Base-by-base conservation (phyloP, 2,888 invertebrate genomes). In the Carabus problematicus region DNA sequence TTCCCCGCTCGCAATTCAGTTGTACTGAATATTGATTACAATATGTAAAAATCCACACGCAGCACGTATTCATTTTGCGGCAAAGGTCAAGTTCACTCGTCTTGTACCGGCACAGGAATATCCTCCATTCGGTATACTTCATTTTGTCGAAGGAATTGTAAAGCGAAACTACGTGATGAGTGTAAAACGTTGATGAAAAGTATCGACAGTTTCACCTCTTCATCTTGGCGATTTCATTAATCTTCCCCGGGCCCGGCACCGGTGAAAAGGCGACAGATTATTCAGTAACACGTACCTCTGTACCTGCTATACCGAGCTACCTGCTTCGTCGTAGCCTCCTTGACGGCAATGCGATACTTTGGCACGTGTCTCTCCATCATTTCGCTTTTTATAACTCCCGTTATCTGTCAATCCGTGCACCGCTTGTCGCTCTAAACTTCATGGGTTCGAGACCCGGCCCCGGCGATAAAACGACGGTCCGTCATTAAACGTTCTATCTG, bases 401-500 rank as follows among this genome's bases (percentile, higher is more conserved):
- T 64, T 64, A 64, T 64, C 64, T 55, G 56, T 66, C 64, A 66
- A 40, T 14, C 55, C 62, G 18, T 49, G 8, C 49, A 12, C 12
- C 49, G 3, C 49, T 49, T 52, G n/a, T n/a, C n/a, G n/a, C n/a
- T n/a, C n/a, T n/a, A n/a, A n/a, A n/a, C n/a, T n/a, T n/a, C n/a
- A 14, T 39, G 11, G 42, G 55, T 40, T 64, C 41, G 42, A 42
- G 42, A 8, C 42, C 8, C 8, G 42, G 8, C 42, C 42, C 42
- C 64, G 55, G 55, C 52, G 64, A 64, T 64, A 64, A 64, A 64
- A 42, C 43, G n/a, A 41, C 43, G 18, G n/a, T 18, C 55, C 55
- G 64, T 55, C 64, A 52, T 64, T 64, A 64, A 64, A 52, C 49
- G 55, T 54, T n/a, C n/a, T n/a, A n/a, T n/a, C n/a, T n/a, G n/a